phyloP scores from a whole-genome alignment of 2,888 invertebrate genomes.

The Heliconius ismenius region DNA sequence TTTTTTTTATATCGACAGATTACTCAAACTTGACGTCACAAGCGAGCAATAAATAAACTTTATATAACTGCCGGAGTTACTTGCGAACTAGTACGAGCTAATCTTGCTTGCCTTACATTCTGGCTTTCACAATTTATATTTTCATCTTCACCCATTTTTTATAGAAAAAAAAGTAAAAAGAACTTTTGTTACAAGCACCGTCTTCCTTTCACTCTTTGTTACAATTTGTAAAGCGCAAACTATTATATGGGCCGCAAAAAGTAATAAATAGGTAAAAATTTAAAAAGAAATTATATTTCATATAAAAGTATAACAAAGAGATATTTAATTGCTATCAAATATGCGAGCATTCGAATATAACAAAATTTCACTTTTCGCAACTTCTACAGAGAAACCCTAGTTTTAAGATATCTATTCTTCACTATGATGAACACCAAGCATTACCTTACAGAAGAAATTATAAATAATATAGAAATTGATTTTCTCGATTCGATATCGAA shows the following conservation, averaged over 20 bases:
- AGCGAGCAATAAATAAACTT: background rate
- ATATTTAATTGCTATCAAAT: background rate
- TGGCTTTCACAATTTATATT: background rate
- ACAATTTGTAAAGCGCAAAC: slow-evolving; percentile 10
- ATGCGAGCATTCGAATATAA: background rate
- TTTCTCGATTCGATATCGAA: too few species aligned
- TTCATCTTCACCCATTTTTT: slow-evolving; percentile 9
- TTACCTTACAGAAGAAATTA: too few species aligned
- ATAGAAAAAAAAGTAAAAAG: slow-evolving; percentile 15
- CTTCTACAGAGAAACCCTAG: too few species aligned
- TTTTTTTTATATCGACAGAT: too few species aligned
- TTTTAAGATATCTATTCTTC: too few species aligned
- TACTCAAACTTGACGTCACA: too few species aligned
- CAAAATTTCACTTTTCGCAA: too few species aligned
- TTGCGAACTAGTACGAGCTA: background rate
- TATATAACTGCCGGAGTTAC: background rate
- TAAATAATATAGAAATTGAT: too few species aligned
- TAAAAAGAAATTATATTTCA: slow-evolving; percentile 13
- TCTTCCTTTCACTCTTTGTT: slow-evolving; percentile 9
- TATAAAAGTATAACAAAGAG: background rate
- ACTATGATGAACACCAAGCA: too few species aligned
- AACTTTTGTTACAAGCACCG: slow-evolving; percentile 11
- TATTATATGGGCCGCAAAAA: background rate
- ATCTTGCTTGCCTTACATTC: background rate
- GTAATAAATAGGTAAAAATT: slow-evolving; percentile 12